phyloP scores from a whole-genome alignment of 2,113 vertebrate genomes.

The Calonectris borealis region DNA sequence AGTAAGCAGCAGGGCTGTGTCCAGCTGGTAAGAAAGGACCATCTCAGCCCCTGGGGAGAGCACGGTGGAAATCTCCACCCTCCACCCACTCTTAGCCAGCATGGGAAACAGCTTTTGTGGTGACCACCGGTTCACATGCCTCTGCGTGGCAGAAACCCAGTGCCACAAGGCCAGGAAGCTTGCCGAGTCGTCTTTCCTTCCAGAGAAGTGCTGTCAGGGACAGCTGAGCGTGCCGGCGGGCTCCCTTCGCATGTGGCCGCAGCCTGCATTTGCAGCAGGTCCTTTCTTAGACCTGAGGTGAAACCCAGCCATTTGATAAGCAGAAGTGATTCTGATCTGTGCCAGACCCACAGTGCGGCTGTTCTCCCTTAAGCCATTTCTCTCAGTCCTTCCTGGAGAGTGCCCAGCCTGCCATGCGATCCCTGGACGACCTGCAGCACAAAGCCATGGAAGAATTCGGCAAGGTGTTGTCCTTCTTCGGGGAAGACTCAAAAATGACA shows the following conservation, averaged over 20 bases:
- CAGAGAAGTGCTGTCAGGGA: neutral
- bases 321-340: neutral
- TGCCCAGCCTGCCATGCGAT: slow-evolving; percentile 86
- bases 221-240: neutral
- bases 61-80: neutral
- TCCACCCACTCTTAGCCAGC: neutral
- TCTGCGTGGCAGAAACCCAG: neutral
- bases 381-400: slow-evolving; percentile 91
- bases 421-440: slow-evolving; percentile 88
- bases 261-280: neutral
- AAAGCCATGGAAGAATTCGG: slow-evolving; percentile 90
- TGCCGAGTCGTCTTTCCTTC: neutral
- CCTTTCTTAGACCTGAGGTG: neutral
- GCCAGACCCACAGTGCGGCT: rapidly evolving
- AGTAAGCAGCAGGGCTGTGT: neutral
- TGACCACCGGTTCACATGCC: neutral
- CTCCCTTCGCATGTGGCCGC: rapidly evolving
- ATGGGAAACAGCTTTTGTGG: neutral
- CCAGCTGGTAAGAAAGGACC: neutral
- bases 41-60: neutral
- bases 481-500: slow-evolving; percentile 91
- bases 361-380: slow-evolving; percentile 69
- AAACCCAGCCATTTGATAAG: neutral
- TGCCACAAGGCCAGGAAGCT: neutral
- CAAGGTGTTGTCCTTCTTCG: slow-evolving; percentile 90